phyloP scores from a whole-genome alignment of 2,113 vertebrate species.

The Colistium nudipinnis region DNA sequence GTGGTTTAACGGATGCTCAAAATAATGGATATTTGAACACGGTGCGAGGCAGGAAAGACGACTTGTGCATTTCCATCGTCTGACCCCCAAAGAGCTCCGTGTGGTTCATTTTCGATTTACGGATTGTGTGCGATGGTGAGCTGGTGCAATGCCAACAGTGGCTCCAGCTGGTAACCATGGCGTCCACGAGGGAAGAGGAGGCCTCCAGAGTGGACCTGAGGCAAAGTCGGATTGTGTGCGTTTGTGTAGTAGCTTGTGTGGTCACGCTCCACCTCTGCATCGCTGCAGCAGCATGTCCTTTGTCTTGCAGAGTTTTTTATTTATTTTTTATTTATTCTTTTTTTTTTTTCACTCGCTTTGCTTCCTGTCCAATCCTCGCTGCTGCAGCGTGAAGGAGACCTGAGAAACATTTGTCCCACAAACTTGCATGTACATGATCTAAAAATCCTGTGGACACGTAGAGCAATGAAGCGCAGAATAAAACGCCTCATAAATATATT shows the following conservation, averaged over 20 bases:
- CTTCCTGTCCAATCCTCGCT: too few relatives aligned
- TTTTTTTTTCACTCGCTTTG: too few relatives aligned
- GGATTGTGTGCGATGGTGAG: not conserved
- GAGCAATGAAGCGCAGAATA: too few relatives aligned
- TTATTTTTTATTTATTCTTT: not conserved
- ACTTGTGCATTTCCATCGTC: not conserved
- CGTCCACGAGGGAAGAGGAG: not conserved
- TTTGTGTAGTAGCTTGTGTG: not conserved
- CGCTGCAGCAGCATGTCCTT: conserved; percentile 6
- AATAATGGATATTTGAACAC: too few relatives aligned
- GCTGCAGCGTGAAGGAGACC: not conserved
- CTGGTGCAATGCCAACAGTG: not conserved
- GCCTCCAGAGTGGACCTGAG: conserved; percentile 25
- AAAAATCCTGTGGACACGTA: too few relatives aligned
- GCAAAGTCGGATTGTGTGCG: conserved; percentile 18
- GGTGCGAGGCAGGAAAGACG: too few relatives aligned
- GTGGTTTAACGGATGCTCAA: too few relatives aligned
- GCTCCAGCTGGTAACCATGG: conserved; percentile 19
- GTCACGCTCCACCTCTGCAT: conserved; percentile 13
- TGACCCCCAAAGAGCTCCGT: not conserved
- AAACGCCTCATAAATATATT: too few relatives aligned
- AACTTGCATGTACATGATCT: too few relatives aligned
- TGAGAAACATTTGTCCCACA: not conserved
- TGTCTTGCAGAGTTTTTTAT: conserved; percentile 22
- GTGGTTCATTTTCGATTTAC: not conserved